A percentile compares a stretch with the other conserved stretches of the same genome.
These are phyloP conservation scores for Eulemur macaco DNA, from an alignment of 2,113 vertebrate species.

Conservation along the genomic window DNA sequence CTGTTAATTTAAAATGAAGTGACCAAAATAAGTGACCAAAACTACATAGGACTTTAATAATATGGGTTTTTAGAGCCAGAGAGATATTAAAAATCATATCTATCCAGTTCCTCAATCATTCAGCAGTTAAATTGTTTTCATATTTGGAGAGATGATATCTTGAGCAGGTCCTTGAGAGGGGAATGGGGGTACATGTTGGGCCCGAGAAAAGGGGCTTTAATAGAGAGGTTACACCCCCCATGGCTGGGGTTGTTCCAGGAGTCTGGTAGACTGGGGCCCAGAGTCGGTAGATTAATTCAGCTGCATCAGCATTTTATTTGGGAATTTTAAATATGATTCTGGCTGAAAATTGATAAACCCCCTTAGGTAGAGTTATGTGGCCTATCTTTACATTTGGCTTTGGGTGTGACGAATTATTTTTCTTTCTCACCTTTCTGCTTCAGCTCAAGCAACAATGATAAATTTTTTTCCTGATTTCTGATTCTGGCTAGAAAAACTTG, in stretches of 20 bases:
- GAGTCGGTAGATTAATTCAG: background rate
- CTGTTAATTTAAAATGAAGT: background rate
- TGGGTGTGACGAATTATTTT: background rate
- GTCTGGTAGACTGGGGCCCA: background rate
- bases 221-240: background rate
- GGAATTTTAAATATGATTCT: background rate
- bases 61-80: background rate
- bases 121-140: background rate
- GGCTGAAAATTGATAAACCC: background rate
- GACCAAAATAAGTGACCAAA: background rate
- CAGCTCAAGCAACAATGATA: background rate
- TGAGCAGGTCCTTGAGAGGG: background rate
- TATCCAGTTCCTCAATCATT: background rate
- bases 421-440: background rate
- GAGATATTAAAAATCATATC: background rate
- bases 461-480: background rate
- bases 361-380: background rate
- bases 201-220: background rate
- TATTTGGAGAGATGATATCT: background rate
- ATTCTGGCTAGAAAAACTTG: conserved; percentile 15
- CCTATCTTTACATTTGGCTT: background rate
- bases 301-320: background rate
- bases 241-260: background rate
- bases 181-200: background rate
- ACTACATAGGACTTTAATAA: background rate